Evolutionary conservation across 2,888 invertebrate species (phyloP).

Genomic region (Pomacea canaliculata): DNA sequence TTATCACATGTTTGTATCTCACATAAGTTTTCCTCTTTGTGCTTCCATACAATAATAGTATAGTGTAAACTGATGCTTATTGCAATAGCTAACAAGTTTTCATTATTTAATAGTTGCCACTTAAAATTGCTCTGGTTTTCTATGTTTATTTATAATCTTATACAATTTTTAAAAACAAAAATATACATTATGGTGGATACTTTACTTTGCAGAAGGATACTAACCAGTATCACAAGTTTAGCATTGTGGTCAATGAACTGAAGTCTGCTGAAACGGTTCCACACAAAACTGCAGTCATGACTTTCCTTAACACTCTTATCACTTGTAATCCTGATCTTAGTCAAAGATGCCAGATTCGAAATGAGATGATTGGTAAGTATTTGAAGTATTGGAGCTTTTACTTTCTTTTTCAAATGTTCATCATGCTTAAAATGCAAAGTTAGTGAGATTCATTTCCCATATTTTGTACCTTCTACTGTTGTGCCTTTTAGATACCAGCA

Average conservation of each 20-base stretch:
- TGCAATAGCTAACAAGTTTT: no score
- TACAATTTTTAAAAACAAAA: no score
- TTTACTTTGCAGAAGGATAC: conserved; percentile 52
- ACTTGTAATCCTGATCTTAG: conserved; percentile 64
- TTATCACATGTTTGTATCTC: no score
- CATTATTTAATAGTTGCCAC: no score
- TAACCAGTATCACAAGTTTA: conserved; percentile 68
- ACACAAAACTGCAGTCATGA: conserved; percentile 69
- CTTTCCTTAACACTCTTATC: conserved; percentile 71
- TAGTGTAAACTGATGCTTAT: no score
- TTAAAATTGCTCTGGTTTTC: no score
- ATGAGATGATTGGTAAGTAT: conserved; percentile 68
- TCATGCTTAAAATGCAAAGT: background rate
- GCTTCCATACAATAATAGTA: no score
- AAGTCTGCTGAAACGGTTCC: conserved; percentile 66
- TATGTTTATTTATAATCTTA: no score
- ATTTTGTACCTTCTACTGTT: no score
- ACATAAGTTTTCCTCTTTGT: no score
- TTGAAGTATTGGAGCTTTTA: background rate
- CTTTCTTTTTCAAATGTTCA: background rate
- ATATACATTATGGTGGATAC: background rate
- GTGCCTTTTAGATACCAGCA: no score
- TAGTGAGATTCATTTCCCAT: background rate
- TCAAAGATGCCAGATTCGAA: conserved; percentile 63
- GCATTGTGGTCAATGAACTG: conserved; percentile 68